Percentiles rank a stretch among this genome's conserved stretches.
Evolutionary conservation across 2,113 vertebrate genomes (phyloP).

Genomic region (Labeo rohita): DNA sequence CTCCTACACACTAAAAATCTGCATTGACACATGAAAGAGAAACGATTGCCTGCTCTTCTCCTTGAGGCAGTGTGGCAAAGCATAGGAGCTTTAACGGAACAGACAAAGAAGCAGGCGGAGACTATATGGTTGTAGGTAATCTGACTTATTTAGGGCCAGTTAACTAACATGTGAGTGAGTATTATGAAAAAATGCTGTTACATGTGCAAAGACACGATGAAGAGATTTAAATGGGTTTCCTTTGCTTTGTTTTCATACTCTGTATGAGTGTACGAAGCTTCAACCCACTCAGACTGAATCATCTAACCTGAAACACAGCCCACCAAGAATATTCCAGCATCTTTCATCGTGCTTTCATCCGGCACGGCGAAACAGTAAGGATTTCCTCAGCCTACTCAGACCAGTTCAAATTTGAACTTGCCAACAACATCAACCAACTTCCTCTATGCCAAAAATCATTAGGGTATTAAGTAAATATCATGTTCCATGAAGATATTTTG

Average conservation of each 20-base stretch:
- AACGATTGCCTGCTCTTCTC: background rate
- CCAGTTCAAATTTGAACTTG: background rate
- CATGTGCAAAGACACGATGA: background rate
- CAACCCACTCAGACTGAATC: conserved; percentile 29
- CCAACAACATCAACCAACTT: background rate
- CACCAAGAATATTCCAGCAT: conserved; percentile 25
- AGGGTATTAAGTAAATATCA: too few species aligned
- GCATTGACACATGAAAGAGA: conserved; percentile 37
- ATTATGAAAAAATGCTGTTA: conserved; percentile 1
- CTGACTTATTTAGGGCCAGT: background rate
- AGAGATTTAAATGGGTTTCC: conserved; percentile 15
- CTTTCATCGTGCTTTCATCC: conserved; percentile 10
- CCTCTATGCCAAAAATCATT: too few species aligned
- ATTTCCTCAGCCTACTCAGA: background rate
- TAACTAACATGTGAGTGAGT: background rate
- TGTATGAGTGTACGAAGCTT: background rate
- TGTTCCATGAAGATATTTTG: too few species aligned
- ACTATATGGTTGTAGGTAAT: background rate
- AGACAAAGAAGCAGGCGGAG: background rate
- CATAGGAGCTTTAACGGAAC: conserved; percentile 2
- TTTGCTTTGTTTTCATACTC: background rate
- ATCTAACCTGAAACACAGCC: conserved; percentile 15
- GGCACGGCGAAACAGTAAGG: background rate
- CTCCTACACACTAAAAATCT: conserved; percentile 47
- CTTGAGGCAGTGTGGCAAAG: conserved; percentile 26